Base-by-base conservation (phyloP, 2,113 vertebrate genomes). In the Caranx melampygus region DNA sequence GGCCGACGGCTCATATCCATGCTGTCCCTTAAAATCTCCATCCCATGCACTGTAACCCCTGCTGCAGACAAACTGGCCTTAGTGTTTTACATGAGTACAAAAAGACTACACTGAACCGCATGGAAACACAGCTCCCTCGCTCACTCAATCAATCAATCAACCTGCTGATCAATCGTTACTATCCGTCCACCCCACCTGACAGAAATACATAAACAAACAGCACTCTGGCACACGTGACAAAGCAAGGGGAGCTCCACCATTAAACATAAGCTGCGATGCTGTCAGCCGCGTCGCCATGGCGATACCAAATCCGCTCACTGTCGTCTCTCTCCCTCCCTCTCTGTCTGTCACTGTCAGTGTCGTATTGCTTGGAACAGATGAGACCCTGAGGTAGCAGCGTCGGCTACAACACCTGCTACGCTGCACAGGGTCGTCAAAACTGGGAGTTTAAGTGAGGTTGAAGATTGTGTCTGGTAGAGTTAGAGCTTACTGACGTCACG, bases 281-380 rank as follows among this genome's bases (percentile, higher is more conserved):
- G 69, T 45, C 65, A 62, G 75, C 66, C 20, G 54, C 6, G 45
- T 55, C 40, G 37, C 64, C 14, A 11, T 42, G 54, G 37, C 71
- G 42, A 51, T 6, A 10, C 9, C 35, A 26, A 45, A 49, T n/a
- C 55, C 4, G 35, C 70, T 58, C 54, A 1, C 42, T 58, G 8
- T 26, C 34, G 34, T 44, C 33, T 26, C 18, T 51, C 67, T 35
- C 21, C n/a, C 21, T 44, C 61, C 68, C 54, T 49, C 33, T 14
- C 8, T 18, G n/a, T 35, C 18, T 21, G 20, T 35, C 51, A 4
- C 7, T 47, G 49, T 21, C 31, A 49, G 45, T 60, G 73, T 76
- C 72, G 14, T 81, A 81, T 79, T 79, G 78, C 81, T 87, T 78
- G 78, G 66, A 83, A 72, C 63, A 26, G 82, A 83, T 34, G 54